phyloP scores from a whole-genome alignment of 2,888 invertebrate genomes.

The Ophion ventricosus region DNA sequence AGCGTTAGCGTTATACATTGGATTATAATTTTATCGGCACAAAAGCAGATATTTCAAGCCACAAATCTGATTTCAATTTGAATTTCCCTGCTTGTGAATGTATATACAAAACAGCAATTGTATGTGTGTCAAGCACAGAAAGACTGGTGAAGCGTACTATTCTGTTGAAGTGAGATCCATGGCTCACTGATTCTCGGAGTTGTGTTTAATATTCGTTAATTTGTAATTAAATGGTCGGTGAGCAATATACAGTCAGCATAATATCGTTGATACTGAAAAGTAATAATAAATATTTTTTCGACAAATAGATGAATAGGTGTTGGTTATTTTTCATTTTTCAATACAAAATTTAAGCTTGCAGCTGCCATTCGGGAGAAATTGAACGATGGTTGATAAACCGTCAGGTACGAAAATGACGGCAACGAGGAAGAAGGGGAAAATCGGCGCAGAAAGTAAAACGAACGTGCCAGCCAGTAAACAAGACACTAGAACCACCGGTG shows the following conservation, averaged over 20 bases:
- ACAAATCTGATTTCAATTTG: not conserved
- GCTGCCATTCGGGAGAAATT: not conserved
- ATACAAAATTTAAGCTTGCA: no score
- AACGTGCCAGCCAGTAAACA: constrained; percentile 15
- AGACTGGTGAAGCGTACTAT: not conserved
- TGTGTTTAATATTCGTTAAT: not conserved
- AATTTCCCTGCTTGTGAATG: not conserved
- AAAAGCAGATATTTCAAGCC: no score
- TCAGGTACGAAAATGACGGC: not conserved
- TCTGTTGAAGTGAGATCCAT: not conserved
- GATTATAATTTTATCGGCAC: no score
- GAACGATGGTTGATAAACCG: not conserved
- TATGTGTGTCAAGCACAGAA: not conserved
- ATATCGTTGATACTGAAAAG: not conserved
- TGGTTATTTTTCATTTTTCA: no score
- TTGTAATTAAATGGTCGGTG: not conserved
- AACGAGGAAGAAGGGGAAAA: not conserved
- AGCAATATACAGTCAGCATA: not conserved
- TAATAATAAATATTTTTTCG: not conserved
- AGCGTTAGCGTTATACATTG: no score
- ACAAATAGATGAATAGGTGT: no score
- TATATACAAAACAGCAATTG: not conserved
- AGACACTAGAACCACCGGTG: not conserved
- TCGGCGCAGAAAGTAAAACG: not conserved
- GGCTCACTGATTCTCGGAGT: not conserved